These are phyloP conservation scores for Hedychridium roseum DNA, from an alignment of 2,888 invertebrate species.

Conservation along the genomic window DNA sequence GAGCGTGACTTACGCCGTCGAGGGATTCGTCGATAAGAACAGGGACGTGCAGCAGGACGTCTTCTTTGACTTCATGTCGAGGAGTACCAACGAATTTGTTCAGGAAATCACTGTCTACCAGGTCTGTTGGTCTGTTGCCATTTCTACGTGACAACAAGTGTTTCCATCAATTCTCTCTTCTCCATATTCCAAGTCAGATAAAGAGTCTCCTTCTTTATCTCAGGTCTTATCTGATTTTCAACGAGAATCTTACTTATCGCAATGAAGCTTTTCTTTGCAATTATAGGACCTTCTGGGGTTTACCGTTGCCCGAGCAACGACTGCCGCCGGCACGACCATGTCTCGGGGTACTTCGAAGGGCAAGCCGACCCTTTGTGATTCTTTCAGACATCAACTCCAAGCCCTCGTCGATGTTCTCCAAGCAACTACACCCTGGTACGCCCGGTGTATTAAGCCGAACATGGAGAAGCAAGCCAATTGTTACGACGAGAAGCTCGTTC, in stretches of 20 bases:
- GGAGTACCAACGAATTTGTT: constrained; percentile 84
- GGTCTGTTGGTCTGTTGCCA: too few relatives aligned
- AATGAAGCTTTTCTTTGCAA: too few relatives aligned
- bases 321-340: constrained; percentile 67
- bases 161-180: too few relatives aligned
- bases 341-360: constrained; percentile 88
- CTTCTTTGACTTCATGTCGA: constrained; percentile 87
- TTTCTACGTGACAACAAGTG: too few relatives aligned
- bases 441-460: constrained; percentile 92
- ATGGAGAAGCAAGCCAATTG: constrained; percentile 81
- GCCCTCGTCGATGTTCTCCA: constrained; percentile 89
- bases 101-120: constrained; percentile 72
- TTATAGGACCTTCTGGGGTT: constrained; percentile 58
- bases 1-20: constrained; percentile 80
- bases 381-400: constrained; percentile 87
- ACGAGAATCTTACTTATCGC: too few relatives aligned
- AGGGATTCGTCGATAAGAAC: constrained; percentile 92
- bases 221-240: too few relatives aligned
- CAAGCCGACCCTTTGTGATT: constrained; percentile 89
- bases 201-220: too few relatives aligned
- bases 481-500: constrained; percentile 81
- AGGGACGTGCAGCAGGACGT: constrained; percentile 93
- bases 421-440: constrained; percentile 91
- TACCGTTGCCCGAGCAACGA: constrained; percentile 52
- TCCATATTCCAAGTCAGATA: too few relatives aligned